These are phyloP conservation scores for Albula glossodonta DNA, from an alignment of 2,113 vertebrate species.

Conservation along the genomic window DNA sequence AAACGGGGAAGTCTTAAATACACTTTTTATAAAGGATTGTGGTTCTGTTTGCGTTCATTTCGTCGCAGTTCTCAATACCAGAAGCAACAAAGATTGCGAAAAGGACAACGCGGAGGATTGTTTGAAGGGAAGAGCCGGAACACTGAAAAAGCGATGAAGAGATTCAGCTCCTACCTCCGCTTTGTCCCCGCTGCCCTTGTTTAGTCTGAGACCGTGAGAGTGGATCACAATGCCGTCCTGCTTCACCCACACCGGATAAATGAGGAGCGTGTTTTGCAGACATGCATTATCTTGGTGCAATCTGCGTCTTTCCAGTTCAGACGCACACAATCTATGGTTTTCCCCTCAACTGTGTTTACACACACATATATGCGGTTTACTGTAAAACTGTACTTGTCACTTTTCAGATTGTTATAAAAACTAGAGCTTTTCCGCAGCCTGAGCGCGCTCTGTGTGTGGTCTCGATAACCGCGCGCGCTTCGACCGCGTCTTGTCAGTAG, in stretches of 20 bases:
- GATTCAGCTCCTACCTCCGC: not conserved
- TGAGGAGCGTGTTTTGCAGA: not conserved
- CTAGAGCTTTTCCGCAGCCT: not conserved
- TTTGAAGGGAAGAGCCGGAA: not conserved
- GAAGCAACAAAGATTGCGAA: not conserved
- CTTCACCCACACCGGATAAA: not conserved
- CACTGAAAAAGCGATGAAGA: not conserved
- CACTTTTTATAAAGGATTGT: not conserved
- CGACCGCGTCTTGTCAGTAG: not conserved
- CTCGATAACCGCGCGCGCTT: not conserved
- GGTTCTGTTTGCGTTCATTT: not conserved
- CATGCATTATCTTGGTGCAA: not conserved
- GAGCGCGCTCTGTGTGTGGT: constrained; percentile 25
- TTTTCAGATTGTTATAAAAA: too few relatives aligned
- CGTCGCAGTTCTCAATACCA: not conserved
- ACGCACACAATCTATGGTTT: constrained; percentile 41
- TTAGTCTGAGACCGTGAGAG: constrained; percentile 17
- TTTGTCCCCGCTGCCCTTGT: not conserved
- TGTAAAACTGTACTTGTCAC: too few relatives aligned
- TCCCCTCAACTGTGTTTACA: constrained; percentile 43
- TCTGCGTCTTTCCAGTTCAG: constrained; percentile 15
- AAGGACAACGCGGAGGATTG: too few relatives aligned
- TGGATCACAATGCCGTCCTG: constrained; percentile 4
- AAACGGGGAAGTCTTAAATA: not conserved
- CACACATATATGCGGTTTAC: constrained; percentile 1